These are phyloP conservation scores for Heliconius congener DNA, from an alignment of 1,140 invertebrate species.

Conservation along the genomic window DNA sequence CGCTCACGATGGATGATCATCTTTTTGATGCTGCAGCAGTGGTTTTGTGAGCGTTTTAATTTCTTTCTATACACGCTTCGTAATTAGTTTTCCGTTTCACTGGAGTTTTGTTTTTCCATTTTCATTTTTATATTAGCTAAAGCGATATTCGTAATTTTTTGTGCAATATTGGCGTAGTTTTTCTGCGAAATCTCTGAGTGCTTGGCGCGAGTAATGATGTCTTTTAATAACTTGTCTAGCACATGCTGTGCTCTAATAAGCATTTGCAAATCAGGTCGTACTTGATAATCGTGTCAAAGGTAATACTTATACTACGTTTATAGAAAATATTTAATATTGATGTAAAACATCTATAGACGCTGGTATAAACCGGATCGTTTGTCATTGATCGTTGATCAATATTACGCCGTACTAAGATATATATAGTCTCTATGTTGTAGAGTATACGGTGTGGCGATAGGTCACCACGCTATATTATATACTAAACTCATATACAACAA, in stretches of 20 bases:
- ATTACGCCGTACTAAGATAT: no score
- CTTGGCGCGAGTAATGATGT: slow-evolving; percentile 10
- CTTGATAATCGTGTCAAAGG: slow-evolving; percentile 6
- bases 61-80: slow-evolving; percentile 44
- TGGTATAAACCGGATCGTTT: no score
- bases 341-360: no score
- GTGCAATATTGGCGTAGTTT: slow-evolving; percentile 6
- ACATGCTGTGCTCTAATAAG: slow-evolving; percentile 11
- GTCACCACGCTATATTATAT: no score
- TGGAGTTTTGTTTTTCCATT: slow-evolving; percentile 33
- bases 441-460: no score
- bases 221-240: slow-evolving; percentile 17
- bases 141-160: slow-evolving; percentile 30
- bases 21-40: slow-evolving; percentile 55
- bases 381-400: no score
- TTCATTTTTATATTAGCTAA: slow-evolving; percentile 35
- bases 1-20: slow-evolving; percentile 74
- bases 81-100: slow-evolving; percentile 48
- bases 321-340: slow-evolving; percentile 2
- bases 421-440: no score
- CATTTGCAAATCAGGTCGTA: slow-evolving; percentile 7
- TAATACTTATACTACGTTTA: background rate
- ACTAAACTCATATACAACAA: no score
- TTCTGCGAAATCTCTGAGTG: slow-evolving; percentile 15
- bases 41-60: slow-evolving; percentile 47